phyloP scores from a whole-genome alignment of 2,113 vertebrate species.

The Parotia lawesii region DNA sequence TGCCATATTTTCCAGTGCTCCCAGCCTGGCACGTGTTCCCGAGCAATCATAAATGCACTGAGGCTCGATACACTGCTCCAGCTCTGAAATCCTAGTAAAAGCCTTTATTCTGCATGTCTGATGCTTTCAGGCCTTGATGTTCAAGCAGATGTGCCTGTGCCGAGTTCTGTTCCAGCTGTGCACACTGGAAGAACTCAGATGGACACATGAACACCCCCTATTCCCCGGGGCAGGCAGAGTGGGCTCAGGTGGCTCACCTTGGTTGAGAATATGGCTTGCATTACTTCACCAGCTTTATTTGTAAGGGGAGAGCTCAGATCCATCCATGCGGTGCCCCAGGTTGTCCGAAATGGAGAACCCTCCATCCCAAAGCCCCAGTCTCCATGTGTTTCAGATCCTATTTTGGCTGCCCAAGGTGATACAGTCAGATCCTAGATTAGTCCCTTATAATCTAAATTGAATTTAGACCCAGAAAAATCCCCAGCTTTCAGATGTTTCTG shows the following conservation, averaged over 20 bases:
- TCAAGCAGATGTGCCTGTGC: background rate
- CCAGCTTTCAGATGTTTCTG: slow-evolving; percentile 51
- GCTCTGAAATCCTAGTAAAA: background rate
- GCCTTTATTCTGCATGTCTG: background rate
- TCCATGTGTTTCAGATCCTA: background rate
- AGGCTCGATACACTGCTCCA: rapidly evolving
- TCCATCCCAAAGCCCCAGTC: background rate
- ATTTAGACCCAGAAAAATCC: slow-evolving; percentile 60
- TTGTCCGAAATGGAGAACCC: background rate
- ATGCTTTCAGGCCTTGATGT: background rate
- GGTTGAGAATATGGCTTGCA: background rate
- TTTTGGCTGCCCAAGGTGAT: slow-evolving; percentile 44
- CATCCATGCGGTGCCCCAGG: background rate
- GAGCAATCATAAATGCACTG: background rate
- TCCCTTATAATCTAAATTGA: slow-evolving; percentile 61
- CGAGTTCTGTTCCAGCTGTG: background rate
- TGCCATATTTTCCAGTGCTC: background rate
- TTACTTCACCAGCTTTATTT: background rate
- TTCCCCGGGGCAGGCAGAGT: rapidly evolving
- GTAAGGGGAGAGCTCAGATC: background rate
- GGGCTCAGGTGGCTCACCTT: background rate
- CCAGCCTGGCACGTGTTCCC: background rate
- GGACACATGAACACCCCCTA: background rate
- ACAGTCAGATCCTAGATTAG: slow-evolving; percentile 49
- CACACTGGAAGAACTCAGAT: background rate